Base-by-base conservation (phyloP, 2,888 invertebrate species). In the Linnaemya tessellans region DNA sequence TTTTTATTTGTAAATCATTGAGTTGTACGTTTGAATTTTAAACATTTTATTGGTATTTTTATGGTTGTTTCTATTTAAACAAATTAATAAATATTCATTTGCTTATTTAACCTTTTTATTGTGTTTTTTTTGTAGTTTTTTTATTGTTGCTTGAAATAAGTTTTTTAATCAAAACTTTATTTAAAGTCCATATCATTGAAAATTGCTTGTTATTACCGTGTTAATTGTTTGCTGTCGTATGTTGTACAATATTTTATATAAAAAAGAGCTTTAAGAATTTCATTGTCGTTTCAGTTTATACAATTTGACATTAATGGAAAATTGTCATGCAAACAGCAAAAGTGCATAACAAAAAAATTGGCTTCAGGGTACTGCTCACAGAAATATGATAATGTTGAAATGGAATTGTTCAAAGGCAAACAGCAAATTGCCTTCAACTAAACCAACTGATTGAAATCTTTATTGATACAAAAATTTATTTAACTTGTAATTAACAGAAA, bases 51-150 rank as follows among this genome's bases (percentile, higher is more conserved):
- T 15, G 13, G 8, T 13, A 38, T 46, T 75, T 68, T 73, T 54
- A 22, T 25, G 22, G 7, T 58, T 58, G 13, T 43, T 67, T 3
- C n/a, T 56, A 35, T 78, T 68, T 20, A 60, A 73, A 80, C 54
- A 80, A 84, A 84, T 80, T 77, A 78, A 84, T 84, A 84, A 80
- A 80, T 84, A 80, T 80, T 84, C 60, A 73, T 68, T 54, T 54
- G 15, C 58, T 71, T 58, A 22, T 67, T 20, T 41, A n/a, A 43
- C 11, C 20, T 49, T 73, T 73, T 62, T 58, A 70, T 68, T 51
- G 13, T 41, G 41, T 11, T 41, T 13, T 41, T 41, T 41, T 11
- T 64, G 20, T n/a, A n/a, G n/a, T n/a, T 3, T 30, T 46, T 67
- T 64, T 46, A 15, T 15, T 46, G 1, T 73, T 68, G 35, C 11